phyloP scores from a whole-genome alignment of 2,888 invertebrate genomes.

The Thyatira batis region DNA sequence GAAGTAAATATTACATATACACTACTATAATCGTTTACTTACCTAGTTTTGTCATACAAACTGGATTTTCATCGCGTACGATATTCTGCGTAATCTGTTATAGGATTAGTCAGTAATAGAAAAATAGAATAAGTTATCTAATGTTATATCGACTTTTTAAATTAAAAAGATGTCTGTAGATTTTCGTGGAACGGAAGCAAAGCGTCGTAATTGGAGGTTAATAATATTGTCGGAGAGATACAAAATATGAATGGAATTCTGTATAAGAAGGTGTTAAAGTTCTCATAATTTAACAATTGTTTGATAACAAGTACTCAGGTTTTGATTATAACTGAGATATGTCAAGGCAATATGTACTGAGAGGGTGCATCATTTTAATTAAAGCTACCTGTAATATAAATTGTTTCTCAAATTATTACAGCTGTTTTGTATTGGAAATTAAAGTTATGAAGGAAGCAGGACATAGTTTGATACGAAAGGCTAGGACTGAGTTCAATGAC shows the following conservation, averaged over 20 bases:
- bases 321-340: slow-evolving; percentile 7
- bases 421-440: no score
- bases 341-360: slow-evolving; percentile 1
- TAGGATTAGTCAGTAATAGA: no score
- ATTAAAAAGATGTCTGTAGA: no score
- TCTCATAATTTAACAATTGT: slow-evolving; percentile 7
- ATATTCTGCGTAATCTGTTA: not conserved
- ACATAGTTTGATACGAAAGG: no score
- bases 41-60: not conserved
- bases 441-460: not conserved
- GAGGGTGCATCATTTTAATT: no score
- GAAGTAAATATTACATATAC: slow-evolving; percentile 6
- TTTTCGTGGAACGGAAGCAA: not conserved
- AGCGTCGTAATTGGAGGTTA: slow-evolving; percentile 1
- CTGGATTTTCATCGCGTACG: not conserved
- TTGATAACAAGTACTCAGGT: slow-evolving; percentile 4
- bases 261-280: slow-evolving; percentile 1
- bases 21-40: not conserved
- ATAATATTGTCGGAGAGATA: not conserved
- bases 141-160: no score
- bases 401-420: no score
- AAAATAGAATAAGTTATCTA: no score
- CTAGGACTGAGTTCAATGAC: no score
- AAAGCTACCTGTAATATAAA: no score
- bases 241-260: not conserved